Base-by-base conservation (phyloP, 2,888 invertebrate genomes). In the Onthophagus sagittarius region DNA sequence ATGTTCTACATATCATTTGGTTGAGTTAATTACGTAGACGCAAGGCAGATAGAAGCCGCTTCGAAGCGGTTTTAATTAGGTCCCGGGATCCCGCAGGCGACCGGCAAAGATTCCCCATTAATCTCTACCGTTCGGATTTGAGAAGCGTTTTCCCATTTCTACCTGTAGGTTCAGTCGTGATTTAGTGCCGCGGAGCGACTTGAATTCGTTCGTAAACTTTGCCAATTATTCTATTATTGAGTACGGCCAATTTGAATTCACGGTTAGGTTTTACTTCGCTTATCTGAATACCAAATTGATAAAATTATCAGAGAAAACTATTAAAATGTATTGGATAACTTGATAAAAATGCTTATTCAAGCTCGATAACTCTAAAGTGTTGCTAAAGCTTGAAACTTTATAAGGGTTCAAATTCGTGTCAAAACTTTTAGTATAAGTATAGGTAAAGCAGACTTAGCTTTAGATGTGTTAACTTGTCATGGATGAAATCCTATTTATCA, bases 51-150 rank as follows among this genome's bases (percentile, higher is more conserved):
- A 23, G n/a, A n/a, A 23, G 67, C 67, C 67, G 31, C 23, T 23
- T 23, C 31, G 67, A 67, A 23, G 67, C 67, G 23, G 67, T 67
- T 67, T 67, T 67, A 67, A 67, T 67, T 67, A 67, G 67, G 67
- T 67, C 32, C 32, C 31, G 67, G n/a, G 67, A n/a, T 32, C 67
- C 67, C 67, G 67, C 31, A 23, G 67, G 32, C 67, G 23, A 15
- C 67, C 67, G 31, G 31, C 31, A 67, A 67, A 67, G 67, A 67
- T 67, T 67, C 67, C 67, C 67, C 67, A 67, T 67, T 67, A 67
- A 67, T 67, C 67, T 67, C 23, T 67, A 15, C 67, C 23, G 39
- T 53, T 53, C 39, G 39, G 39, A 53, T 53, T 53, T 53, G 39
- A 53, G 39, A 11, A 53, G 39, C 39, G 39, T 53, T 53, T 53